phyloP scores from a whole-genome alignment of 2,888 invertebrate genomes.

The Chrysotoxum bicinctum region DNA sequence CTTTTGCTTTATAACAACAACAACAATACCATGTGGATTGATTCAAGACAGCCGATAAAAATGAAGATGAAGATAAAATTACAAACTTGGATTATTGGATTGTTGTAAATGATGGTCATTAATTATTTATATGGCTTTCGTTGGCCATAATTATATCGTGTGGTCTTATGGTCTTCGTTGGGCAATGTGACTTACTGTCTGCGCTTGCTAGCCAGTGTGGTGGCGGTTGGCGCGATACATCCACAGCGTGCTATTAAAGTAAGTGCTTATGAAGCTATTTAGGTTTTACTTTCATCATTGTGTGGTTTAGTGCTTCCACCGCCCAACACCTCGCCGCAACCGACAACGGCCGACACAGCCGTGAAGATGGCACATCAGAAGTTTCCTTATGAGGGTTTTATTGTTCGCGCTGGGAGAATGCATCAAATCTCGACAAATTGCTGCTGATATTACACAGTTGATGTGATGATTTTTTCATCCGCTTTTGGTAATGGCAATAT shows the following conservation, averaged over 20 bases:
- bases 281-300: conserved; percentile 70
- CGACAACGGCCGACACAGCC: background rate
- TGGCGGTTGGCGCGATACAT: background rate
- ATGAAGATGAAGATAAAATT: conserved; percentile 42
- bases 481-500: conserved; percentile 37
- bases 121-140: conserved; percentile 73
- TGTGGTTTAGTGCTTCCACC: conserved; percentile 23
- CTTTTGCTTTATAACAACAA: conserved; percentile 25
- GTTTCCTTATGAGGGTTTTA: conserved; percentile 48
- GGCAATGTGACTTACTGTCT: conserved; percentile 21
- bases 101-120: conserved; percentile 71
- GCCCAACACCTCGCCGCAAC: background rate
- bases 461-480: background rate
- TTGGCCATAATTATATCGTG: conserved; percentile 66
- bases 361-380: conserved; percentile 26
- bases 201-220: background rate
- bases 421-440: conserved; percentile 71
- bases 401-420: conserved; percentile 63
- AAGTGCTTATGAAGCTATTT: conserved; percentile 53
- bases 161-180: conserved; percentile 9
- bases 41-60: conserved; percentile 1
- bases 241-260: conserved; percentile 17
- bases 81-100: conserved; percentile 63
- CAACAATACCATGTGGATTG: background rate
- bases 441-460: conserved; percentile 63